Conservation (phyloP, 2,113 vertebrate genomes). For the Zapornia atra region DNA sequence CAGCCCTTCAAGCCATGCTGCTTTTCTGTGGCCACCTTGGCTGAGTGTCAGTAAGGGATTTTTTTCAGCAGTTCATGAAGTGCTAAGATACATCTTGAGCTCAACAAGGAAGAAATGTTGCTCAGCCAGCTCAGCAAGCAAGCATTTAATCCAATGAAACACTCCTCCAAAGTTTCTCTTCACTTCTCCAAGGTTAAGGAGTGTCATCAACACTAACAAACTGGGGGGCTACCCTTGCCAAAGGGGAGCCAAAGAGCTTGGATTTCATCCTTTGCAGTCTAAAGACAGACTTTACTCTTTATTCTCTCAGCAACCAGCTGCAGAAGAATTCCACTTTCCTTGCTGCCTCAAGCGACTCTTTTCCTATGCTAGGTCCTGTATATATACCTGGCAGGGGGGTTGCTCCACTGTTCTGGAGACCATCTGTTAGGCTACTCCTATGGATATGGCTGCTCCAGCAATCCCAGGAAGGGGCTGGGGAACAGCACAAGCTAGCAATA, state of each 20-base stretch:
- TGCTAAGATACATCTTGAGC: not conserved
- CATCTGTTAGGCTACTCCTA: not conserved
- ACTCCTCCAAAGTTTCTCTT: not conserved
- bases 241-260: not conserved
- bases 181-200: not conserved
- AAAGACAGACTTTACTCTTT: not conserved
- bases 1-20: not conserved
- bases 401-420: not conserved
- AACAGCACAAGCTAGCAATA: not conserved
- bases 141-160: not conserved
- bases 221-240: not conserved
- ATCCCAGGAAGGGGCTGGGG: not conserved
- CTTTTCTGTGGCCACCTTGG: constrained; percentile 17
- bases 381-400: fast-evolving
- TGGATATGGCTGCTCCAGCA: fast-evolving
- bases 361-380: not conserved
- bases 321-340: not conserved
- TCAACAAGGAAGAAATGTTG: not conserved
- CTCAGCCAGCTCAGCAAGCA: not conserved
- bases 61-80: constrained; percentile 32
- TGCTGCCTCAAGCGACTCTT: not conserved
- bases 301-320: not conserved
- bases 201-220: not conserved
- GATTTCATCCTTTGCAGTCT: not conserved
- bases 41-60: not conserved